Evolutionary conservation across 2,113 vertebrate species (phyloP).

Genomic region (Dendropsophus ebraccatus): DNA sequence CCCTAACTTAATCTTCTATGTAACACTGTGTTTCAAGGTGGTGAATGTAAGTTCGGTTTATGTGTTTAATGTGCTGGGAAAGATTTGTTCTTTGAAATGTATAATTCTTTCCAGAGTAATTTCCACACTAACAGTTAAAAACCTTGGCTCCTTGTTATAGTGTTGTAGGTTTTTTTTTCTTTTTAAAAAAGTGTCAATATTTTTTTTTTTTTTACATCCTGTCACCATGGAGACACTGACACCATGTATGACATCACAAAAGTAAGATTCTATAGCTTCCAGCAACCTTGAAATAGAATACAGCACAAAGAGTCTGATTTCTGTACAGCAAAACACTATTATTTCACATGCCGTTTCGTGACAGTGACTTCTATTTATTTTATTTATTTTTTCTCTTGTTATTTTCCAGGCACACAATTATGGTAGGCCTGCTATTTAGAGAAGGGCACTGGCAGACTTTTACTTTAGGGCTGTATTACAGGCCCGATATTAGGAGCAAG

Average conservation of each 20-base stretch:
- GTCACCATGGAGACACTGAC: conserved; percentile 32
- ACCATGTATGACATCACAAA: conserved; percentile 5
- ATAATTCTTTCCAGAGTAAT: background rate
- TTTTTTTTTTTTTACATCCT: conserved; percentile 7
- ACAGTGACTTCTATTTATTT: background rate
- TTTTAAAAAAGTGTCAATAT: background rate
- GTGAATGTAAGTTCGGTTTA: too few relatives aligned
- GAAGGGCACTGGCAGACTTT: background rate
- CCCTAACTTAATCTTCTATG: too few relatives aligned
- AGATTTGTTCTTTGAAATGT: background rate
- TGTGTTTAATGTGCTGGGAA: background rate
- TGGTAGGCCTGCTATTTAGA: background rate
- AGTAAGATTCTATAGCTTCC: conserved; percentile 10
- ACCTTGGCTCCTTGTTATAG: background rate
- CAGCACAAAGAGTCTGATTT: background rate
- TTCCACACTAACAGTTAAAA: background rate
- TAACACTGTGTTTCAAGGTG: too few relatives aligned
- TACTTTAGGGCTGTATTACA: too few relatives aligned
- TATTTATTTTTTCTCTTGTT: background rate
- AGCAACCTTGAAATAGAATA: conserved; percentile 29
- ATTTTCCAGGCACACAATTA: background rate
- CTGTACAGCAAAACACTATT: conserved; percentile 13
- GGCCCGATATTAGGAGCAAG: too few relatives aligned
- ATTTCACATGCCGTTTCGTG: background rate
- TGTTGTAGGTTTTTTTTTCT: conserved; percentile 15